phyloP scores from a whole-genome alignment of 2,888 invertebrate genomes.

The Drosophila koepferae region DNA sequence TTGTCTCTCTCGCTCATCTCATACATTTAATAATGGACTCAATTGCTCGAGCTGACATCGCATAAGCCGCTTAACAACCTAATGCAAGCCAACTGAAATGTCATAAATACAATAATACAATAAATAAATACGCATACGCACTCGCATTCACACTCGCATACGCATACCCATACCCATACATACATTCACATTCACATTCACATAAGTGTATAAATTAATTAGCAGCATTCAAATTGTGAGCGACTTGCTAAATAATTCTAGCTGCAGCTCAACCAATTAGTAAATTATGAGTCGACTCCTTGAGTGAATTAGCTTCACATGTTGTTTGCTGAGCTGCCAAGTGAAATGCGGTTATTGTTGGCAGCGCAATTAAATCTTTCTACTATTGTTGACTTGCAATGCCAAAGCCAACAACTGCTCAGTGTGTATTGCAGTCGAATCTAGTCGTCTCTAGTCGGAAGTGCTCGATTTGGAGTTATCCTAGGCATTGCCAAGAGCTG shows the following conservation, averaged over 20 bases:
- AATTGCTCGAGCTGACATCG: slow-evolving; percentile 2
- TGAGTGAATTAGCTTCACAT: too few relatives aligned
- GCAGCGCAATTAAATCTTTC: not conserved
- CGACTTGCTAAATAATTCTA: not conserved
- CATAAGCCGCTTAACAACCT: slow-evolving; percentile 16
- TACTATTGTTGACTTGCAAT: not conserved
- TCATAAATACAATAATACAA: not conserved
- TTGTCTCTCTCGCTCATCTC: not conserved
- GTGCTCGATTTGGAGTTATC: not conserved
- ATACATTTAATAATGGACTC: not conserved
- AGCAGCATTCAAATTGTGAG: too few relatives aligned
- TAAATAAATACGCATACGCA: not conserved
- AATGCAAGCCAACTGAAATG: slow-evolving; percentile 1
- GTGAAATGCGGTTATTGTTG: not conserved
- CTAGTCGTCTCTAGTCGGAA: too few relatives aligned
- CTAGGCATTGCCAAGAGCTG: too few relatives aligned
- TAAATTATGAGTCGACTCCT: slow-evolving; percentile 53
- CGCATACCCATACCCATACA: too few relatives aligned
- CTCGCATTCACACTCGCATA: not conserved
- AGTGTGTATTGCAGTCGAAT: not conserved
- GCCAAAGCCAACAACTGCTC: not conserved
- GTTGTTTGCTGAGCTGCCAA: too few relatives aligned
- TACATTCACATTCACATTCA: too few relatives aligned
- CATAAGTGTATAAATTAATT: too few relatives aligned
- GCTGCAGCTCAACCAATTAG: slow-evolving; percentile 54